phyloP scores from a whole-genome alignment of 2,113 vertebrate genomes.

The Poicephalus meyeri region DNA sequence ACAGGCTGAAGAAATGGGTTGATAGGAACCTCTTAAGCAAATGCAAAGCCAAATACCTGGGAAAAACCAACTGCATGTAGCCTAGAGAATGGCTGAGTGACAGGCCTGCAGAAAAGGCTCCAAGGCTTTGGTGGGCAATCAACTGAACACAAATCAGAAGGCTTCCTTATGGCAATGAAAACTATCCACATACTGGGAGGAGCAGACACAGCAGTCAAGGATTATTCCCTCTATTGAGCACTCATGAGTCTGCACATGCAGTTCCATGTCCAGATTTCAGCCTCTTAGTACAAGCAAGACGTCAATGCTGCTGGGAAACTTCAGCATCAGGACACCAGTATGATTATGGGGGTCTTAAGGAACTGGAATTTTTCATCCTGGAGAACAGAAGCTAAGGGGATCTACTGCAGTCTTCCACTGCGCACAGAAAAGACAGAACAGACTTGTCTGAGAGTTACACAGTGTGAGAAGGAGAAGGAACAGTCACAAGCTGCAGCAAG shows the following conservation, averaged over 20 bases:
- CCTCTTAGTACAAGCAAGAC: not conserved
- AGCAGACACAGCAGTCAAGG: not conserved
- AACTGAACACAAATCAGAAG: not conserved
- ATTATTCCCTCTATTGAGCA: not conserved
- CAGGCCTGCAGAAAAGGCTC: not conserved
- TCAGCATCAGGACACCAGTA: not conserved
- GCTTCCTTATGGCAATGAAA: not conserved
- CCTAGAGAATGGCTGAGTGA: not conserved
- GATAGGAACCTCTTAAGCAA: not conserved
- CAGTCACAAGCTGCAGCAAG: not conserved
- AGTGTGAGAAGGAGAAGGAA: not conserved
- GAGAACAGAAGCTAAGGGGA: not conserved
- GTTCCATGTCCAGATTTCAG: not conserved
- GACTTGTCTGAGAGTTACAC: not conserved
- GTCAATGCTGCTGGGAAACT: not conserved
- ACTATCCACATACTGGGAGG: not conserved
- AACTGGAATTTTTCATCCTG: not conserved
- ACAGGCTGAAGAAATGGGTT: not conserved
- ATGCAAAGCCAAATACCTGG: not conserved
- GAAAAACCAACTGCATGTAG: not conserved
- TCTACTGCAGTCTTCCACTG: not conserved
- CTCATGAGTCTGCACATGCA: not conserved
- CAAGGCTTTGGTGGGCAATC: not conserved
- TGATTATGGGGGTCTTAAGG: not conserved
- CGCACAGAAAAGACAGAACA: not conserved